Evolutionary conservation across 2,113 vertebrate genomes (phyloP), one percentile per base, ranked within the genome.

Genomic region (Carassius carassius): DNA sequence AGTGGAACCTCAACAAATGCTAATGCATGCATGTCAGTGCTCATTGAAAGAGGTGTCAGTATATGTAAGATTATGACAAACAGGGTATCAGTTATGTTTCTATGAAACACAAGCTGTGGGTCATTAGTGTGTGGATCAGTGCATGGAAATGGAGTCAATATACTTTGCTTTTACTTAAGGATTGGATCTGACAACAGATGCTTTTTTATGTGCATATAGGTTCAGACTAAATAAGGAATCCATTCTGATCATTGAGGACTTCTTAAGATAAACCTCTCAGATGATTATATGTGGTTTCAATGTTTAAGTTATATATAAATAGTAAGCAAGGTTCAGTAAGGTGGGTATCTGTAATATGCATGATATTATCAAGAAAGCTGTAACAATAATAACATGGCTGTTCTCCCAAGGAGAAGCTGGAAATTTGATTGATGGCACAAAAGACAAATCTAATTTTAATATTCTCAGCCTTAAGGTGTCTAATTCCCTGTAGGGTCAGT

Each of bases 181-280:
- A 69, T 21, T 69, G 67, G 32, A 17, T 69, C 3, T 69, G 35
- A 11, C 5, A 5, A 21, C 70, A 73, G 70, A 73, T 44, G 37
- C 13, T 44, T 69, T 21, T 17, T 19, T 37, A 23, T 25, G 62
- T 23, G 32, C 70, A 63, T 25, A 37, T 25, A 37, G 23, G 19
- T 10, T 19, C 16, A 35, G 51, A 63, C 62, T 85, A 85, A 70
- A 82, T 78, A 72, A 81, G 65, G 44, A 74, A 82, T 82, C 54
- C 58, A 51, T 67, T 54, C 74, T 85, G 77, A 87, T 85, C 73
- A 32, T 41, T 25, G 51, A 51, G 51, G 80, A 79, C 65, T 80
- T 85, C 73, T 85, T 73, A 78, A 82, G 29, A 62, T n/a, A 73
- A 78, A 84, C 77, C 83, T 65, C 65, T 73, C 54, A 35, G 63